These are phyloP conservation scores for Ylistrum balloti DNA, from an alignment of 1,140 invertebrate species.

Conservation along the genomic window DNA sequence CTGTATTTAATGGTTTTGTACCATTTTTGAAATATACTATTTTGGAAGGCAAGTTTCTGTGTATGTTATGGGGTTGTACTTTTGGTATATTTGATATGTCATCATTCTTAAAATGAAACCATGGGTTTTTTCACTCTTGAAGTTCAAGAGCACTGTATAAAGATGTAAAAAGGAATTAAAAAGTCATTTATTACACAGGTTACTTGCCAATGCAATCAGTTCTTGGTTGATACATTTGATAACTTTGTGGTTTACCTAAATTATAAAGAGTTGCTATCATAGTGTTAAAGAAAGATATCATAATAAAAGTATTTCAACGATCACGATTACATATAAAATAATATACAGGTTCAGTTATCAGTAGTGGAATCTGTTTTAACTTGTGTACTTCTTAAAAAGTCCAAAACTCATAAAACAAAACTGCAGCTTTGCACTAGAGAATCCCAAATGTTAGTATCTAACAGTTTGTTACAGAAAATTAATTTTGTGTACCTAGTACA, in stretches of 20 bases:
- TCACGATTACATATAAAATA: neutral
- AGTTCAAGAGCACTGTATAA: slow-evolving; percentile 10
- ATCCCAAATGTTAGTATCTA: neutral
- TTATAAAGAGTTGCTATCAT: neutral
- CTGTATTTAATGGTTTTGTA: neutral
- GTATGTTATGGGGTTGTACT: neutral
- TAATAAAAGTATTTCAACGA: neutral
- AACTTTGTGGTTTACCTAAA: neutral
- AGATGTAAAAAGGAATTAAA: slow-evolving; percentile 36
- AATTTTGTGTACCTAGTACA: slow-evolving; percentile 1
- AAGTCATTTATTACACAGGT: slow-evolving; percentile 35
- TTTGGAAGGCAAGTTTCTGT: neutral
- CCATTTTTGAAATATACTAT: neutral
- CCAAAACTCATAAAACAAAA: neutral
- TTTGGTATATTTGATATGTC: neutral
- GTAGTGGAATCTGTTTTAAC: neutral
- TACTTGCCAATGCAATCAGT: neutral
- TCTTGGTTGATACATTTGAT: neutral
- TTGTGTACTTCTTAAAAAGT: neutral
- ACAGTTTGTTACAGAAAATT: slow-evolving; percentile 23
- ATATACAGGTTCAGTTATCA: neutral
- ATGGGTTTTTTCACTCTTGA: neutral
- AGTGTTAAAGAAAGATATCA: neutral
- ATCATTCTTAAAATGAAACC: neutral
- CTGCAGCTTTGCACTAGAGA: neutral